A percentile compares a stretch with the other conserved stretches of the same genome.
phyloP scores from a whole-genome alignment of 2,888 invertebrate genomes.

The Disparrhopalites patrizii region DNA sequence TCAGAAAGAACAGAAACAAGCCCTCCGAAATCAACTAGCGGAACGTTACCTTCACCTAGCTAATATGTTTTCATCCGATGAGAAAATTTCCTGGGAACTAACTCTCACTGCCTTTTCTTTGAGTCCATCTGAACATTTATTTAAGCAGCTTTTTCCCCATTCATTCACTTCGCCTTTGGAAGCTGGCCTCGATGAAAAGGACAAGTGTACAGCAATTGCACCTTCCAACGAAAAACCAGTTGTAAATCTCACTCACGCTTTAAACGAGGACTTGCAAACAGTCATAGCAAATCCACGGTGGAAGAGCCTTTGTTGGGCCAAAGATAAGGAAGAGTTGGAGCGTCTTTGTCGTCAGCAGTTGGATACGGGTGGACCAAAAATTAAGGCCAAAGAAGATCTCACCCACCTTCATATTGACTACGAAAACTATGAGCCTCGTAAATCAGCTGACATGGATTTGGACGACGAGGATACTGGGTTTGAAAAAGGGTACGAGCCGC shows the following conservation, averaged over 20 bases:
- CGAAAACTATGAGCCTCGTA: slow-evolving; percentile 33
- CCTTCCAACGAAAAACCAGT: background rate
- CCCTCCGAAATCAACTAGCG: slow-evolving; percentile 24
- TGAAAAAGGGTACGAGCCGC: slow-evolving; percentile 36
- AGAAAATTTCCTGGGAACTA: slow-evolving; percentile 26
- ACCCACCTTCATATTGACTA: slow-evolving; percentile 35
- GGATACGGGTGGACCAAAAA: slow-evolving; percentile 27
- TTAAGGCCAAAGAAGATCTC: slow-evolving; percentile 34
- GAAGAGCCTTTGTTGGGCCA: slow-evolving; percentile 28
- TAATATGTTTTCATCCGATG: slow-evolving; percentile 21
- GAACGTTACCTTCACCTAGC: slow-evolving; percentile 30
- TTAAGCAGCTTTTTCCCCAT: slow-evolving; percentile 32
- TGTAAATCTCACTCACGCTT: background rate
- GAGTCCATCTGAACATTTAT: slow-evolving; percentile 31
- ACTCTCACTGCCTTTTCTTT: slow-evolving; percentile 40
- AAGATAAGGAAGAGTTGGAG: slow-evolving; percentile 20
- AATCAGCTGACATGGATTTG: slow-evolving; percentile 26
- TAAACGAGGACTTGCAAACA: slow-evolving; percentile 32
- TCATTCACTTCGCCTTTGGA: background rate
- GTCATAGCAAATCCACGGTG: slow-evolving; percentile 34
- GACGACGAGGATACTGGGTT: slow-evolving; percentile 37
- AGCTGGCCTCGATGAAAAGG: background rate
- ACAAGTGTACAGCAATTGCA: background rate
- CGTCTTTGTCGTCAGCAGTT: slow-evolving; percentile 30
- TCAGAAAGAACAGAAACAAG: slow-evolving; percentile 13